Evolutionary conservation across 2,888 invertebrate species (phyloP).

Genomic region (Drosophila barbarae): DNA sequence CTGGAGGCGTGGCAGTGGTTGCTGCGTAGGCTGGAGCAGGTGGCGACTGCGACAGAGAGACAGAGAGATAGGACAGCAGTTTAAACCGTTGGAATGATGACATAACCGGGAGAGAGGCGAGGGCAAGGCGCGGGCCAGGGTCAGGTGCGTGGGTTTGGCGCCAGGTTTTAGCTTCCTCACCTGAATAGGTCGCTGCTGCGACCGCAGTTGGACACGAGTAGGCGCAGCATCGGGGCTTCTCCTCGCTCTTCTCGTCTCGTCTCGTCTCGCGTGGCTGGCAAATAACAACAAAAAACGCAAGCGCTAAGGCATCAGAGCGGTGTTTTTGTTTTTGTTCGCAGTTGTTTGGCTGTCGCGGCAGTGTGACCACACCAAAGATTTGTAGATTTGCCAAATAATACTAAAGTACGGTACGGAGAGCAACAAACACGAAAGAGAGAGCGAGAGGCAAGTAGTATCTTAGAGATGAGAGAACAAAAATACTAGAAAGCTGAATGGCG

Average conservation of each 20-base stretch:
- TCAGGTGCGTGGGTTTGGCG: not conserved
- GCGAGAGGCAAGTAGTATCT: not conserved
- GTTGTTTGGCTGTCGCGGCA: slow-evolving; percentile 13
- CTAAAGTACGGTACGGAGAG: too few relatives aligned
- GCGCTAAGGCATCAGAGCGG: slow-evolving; percentile 54
- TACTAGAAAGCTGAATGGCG: not conserved
- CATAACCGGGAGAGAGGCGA: slow-evolving; percentile 23
- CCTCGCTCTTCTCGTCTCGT: slow-evolving; percentile 32
- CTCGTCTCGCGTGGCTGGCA: slow-evolving; percentile 32
- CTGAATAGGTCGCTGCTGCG: slow-evolving; percentile 65
- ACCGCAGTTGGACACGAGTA: slow-evolving; percentile 66
- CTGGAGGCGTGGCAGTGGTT: slow-evolving; percentile 53
- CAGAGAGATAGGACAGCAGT: not conserved
- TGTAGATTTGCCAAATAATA: not conserved
- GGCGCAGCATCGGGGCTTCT: slow-evolving; percentile 64
- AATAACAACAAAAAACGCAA: slow-evolving; percentile 54
- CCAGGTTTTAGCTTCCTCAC: slow-evolving; percentile 43
- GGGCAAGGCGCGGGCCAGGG: not conserved
- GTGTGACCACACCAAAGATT: not conserved
- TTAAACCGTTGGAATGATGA: slow-evolving; percentile 38
- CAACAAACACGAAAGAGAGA: not conserved
- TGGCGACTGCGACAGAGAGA: slow-evolving; percentile 43
- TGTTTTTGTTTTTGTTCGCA: slow-evolving; percentile 19
- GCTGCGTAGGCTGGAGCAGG: slow-evolving; percentile 50
- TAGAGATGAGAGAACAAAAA: not conserved